These are phyloP conservation scores for Margarornis squamiger DNA, from an alignment of 2,797 vertebrate genomes.

Conservation along the genomic window DNA sequence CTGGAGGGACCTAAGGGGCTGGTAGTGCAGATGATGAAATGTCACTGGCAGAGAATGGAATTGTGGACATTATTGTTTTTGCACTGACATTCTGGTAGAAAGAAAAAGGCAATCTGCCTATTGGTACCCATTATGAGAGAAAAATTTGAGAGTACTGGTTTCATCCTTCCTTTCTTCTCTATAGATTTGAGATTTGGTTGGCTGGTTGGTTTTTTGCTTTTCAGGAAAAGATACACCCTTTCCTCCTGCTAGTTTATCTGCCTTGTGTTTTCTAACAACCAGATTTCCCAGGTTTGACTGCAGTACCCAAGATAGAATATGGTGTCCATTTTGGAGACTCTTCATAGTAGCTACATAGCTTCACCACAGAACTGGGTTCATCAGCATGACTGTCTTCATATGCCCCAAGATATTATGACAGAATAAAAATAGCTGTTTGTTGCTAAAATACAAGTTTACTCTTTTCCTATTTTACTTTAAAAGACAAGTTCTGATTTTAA, in stretches of 20 bases:
- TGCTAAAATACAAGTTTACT: not conserved
- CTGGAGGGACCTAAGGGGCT: not conserved
- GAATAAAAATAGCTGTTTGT: not conserved
- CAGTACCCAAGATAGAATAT: not conserved
- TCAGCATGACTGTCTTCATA: not conserved
- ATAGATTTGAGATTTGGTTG: not conserved
- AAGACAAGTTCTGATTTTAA: not conserved
- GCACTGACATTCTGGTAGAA: not conserved
- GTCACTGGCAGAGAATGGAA: not conserved
- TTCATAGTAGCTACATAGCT: not conserved
- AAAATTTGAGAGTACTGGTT: not conserved
- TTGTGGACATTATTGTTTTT: not conserved
- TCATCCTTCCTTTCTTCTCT: not conserved
- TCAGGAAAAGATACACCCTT: not conserved
- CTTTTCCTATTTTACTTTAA: not conserved
- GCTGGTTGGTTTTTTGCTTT: not conserved
- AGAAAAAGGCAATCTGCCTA: not conserved
- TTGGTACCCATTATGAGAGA: not conserved
- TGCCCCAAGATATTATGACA: not conserved
- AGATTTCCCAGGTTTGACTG: not conserved
- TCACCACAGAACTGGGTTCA: not conserved
- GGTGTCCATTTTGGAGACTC: not conserved
- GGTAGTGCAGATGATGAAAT: not conserved
- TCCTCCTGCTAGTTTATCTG: not conserved
- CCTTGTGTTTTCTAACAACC: not conserved